Conservation (phyloP, 1,140 invertebrate species). For the Drosophila ananassae region DNA sequence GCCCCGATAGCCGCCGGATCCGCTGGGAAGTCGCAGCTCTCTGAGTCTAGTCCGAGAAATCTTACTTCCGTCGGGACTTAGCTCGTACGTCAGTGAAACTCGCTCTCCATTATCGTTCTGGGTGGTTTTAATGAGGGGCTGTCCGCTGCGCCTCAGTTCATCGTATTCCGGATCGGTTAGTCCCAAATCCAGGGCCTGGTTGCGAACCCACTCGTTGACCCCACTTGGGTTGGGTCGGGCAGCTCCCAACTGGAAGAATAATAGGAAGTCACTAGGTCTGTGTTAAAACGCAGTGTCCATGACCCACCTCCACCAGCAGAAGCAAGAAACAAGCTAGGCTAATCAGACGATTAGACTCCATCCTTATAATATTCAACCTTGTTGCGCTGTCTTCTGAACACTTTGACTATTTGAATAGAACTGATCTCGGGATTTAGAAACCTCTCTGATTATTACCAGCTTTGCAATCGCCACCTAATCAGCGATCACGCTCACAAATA, state of each 20-base stretch:
- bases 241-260: slow-evolving; percentile 2
- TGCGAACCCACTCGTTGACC: slow-evolving; percentile 1
- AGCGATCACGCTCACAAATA: slow-evolving; percentile 2
- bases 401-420: slow-evolving; percentile 19
- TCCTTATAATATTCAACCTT: slow-evolving; percentile 22
- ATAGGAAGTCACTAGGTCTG: neutral
- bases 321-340: slow-evolving; percentile 19
- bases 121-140: neutral
- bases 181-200: neutral
- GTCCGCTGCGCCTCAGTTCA: slow-evolving; percentile 6
- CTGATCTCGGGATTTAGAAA: slow-evolving; percentile 32
- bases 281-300: neutral
- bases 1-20: neutral
- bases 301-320: slow-evolving; percentile 32
- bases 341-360: slow-evolving; percentile 20
- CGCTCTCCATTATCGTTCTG: neutral
- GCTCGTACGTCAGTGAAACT: neutral
- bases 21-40: neutral
- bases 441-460: slow-evolving; percentile 6
- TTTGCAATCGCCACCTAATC: neutral
- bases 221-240: neutral
- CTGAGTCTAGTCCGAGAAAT: neutral
- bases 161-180: slow-evolving; percentile 1
- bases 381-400: slow-evolving; percentile 3
- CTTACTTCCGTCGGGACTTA: neutral